phyloP scores from a whole-genome alignment of 2,797 vertebrate species.

The Coluber constrictor region DNA sequence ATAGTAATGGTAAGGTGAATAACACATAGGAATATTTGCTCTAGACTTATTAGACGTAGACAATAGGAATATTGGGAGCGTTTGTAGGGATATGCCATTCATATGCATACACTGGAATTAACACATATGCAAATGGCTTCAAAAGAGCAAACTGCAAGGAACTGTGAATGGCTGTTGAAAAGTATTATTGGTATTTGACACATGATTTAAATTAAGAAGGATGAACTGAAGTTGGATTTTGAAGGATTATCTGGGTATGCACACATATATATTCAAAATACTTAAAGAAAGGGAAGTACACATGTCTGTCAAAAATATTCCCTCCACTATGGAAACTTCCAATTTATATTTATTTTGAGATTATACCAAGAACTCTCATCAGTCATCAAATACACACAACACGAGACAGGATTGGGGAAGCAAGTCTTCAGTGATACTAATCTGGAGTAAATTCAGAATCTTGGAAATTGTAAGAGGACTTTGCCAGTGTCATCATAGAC shows the following conservation, averaged over 20 bases:
- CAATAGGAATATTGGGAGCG: neutral
- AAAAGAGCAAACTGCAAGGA: constrained; percentile 8
- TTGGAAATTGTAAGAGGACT: neutral
- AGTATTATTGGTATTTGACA: neutral
- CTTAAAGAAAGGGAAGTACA: neutral
- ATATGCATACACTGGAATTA: constrained; percentile 22
- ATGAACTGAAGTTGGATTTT: neutral
- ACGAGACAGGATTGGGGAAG: neutral
- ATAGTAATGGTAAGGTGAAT: neutral
- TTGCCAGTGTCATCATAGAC: neutral
- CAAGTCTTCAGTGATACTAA: neutral
- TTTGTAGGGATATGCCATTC: neutral
- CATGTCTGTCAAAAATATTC: neutral
- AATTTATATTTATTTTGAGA: neutral
- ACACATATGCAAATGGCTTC: constrained; percentile 21
- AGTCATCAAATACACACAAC: too few species aligned
- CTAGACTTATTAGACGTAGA: too few species aligned
- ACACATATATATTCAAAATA: neutral
- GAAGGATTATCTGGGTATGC: neutral
- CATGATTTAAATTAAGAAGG: neutral
- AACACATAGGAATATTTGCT: neutral
- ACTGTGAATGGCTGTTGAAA: neutral
- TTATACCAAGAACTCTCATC: neutral
- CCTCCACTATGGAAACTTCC: neutral
- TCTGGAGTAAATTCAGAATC: neutral